Evolutionary conservation across 2,797 vertebrate species (phyloP).

Genomic region (Gymnodraco acuticeps): DNA sequence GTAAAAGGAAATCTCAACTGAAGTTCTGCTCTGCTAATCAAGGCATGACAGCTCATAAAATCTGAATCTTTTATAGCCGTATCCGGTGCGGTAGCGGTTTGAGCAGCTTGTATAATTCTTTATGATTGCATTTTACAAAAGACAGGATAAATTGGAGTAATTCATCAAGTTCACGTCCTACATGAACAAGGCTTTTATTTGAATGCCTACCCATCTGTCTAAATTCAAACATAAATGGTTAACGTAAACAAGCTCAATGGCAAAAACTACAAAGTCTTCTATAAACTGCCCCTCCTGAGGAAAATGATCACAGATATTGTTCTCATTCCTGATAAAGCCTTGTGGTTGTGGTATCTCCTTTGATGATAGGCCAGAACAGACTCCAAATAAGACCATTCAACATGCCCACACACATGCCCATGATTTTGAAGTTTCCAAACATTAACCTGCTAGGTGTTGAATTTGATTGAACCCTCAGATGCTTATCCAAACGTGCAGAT

Average conservation of each 20-base stretch:
- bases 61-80: slow-evolving; percentile 9
- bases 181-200: slow-evolving; percentile 16
- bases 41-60: slow-evolving; percentile 21
- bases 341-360: slow-evolving; percentile 53
- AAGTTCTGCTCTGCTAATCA: slow-evolving; percentile 39
- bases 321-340: slow-evolving; percentile 52
- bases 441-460: slow-evolving; percentile 79
- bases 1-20: slow-evolving; percentile 26
- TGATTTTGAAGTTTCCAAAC: slow-evolving; percentile 68
- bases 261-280: slow-evolving; percentile 29
- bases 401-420: slow-evolving; percentile 28
- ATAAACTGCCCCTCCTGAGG: slow-evolving; percentile 33
- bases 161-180: slow-evolving; percentile 27
- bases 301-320: slow-evolving; percentile 60
- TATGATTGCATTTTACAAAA: slow-evolving; percentile 29
- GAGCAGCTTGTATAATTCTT: slow-evolving; percentile 26
- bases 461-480: slow-evolving; percentile 81
- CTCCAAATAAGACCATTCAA: slow-evolving; percentile 2
- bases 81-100: slow-evolving; percentile 17
- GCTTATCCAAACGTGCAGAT: slow-evolving; percentile 83
- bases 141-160: slow-evolving; percentile 10
- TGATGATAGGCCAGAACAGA: slow-evolving; percentile 73
- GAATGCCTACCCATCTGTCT: slow-evolving; percentile 26
- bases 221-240: slow-evolving; percentile 18
- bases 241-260: slow-evolving; percentile 46